Percentiles rank a stretch among this genome's conserved stretches.
phyloP scores from a whole-genome alignment of 64 coral and sea anemone genomes.

The Dendrophyllia cribrosa region DNA sequence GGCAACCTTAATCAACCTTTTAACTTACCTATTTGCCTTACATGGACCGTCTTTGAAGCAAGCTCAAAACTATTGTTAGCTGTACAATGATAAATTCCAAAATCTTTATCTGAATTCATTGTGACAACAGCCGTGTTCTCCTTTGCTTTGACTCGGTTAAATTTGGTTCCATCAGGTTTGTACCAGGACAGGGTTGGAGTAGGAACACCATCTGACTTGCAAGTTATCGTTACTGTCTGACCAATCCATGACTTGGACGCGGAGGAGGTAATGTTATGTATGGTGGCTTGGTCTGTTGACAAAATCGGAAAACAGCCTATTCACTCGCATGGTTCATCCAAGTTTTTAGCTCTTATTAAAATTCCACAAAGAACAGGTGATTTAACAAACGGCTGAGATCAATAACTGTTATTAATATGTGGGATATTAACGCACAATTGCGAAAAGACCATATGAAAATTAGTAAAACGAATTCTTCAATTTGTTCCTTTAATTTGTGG shows the following conservation, averaged over 20 bases:
- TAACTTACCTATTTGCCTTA: not conserved
- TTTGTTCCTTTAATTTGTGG: too few species aligned
- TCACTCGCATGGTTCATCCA: too few species aligned
- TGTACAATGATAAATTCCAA: conserved; percentile 10
- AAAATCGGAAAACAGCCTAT: not conserved
- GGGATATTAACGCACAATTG: too few species aligned
- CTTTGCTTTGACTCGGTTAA: not conserved
- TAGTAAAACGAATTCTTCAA: too few species aligned
- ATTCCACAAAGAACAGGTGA: too few species aligned
- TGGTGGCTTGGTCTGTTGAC: not conserved
- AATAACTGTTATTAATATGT: too few species aligned
- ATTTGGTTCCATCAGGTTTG: not conserved
- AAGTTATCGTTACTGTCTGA: not conserved
- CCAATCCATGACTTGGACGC: not conserved
- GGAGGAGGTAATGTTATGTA: not conserved
- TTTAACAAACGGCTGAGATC: too few species aligned
- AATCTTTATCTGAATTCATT: not conserved
- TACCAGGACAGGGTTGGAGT: conserved; percentile 7
- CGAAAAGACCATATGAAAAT: too few species aligned
- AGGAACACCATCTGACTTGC: conserved; percentile 28
- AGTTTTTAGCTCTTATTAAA: too few species aligned
- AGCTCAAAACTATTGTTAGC: not conserved
- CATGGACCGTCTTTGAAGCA: not conserved
- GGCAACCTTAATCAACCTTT: too few species aligned
- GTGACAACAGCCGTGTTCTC: not conserved